Percentiles rank a stretch among this genome's conserved stretches.
These are phyloP conservation scores for Tetranychus piercei DNA, from an alignment of 2,888 invertebrate genomes.

Conservation along the genomic window DNA sequence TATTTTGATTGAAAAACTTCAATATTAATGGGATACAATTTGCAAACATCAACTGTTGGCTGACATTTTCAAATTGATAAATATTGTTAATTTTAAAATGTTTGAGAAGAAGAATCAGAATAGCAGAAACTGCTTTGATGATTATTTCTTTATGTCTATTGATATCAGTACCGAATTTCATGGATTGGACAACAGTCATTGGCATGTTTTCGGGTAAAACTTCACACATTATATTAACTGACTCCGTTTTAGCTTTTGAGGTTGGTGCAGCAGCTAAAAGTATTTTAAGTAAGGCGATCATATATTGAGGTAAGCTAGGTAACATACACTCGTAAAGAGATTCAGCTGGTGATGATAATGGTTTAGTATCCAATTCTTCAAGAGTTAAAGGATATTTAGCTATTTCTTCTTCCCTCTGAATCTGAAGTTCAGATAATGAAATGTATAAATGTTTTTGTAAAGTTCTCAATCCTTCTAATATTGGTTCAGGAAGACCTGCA, in stretches of 20 bases:
- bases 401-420: constrained; percentile 73
- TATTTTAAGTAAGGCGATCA: constrained; percentile 90
- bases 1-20: constrained; percentile 97
- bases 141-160: constrained; percentile 82
- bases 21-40: constrained; percentile 94
- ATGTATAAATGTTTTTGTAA: constrained; percentile 77
- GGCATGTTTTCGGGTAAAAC: constrained; percentile 94
- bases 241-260: constrained; percentile 94
- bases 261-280: constrained; percentile 92
- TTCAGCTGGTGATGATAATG: constrained; percentile 61
- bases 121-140: constrained; percentile 63
- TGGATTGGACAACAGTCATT: constrained; percentile 80
- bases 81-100: constrained; percentile 94
- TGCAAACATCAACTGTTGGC: constrained; percentile 93
- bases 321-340: constrained; percentile 78
- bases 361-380: constrained; percentile 15
- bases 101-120: constrained; percentile 62
- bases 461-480: constrained; percentile 83
- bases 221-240: constrained; percentile 94
- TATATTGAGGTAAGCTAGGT: constrained; percentile 87
- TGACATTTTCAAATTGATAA: constrained; percentile 98
- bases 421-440: constrained; percentile 77
- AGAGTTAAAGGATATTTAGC: constrained; percentile 57
- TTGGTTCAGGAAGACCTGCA: constrained; percentile 86
- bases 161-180: constrained; percentile 88